Base-by-base conservation (phyloP, 92 coral and sea anemone genomes). In the Pocillopora meandrina region DNA sequence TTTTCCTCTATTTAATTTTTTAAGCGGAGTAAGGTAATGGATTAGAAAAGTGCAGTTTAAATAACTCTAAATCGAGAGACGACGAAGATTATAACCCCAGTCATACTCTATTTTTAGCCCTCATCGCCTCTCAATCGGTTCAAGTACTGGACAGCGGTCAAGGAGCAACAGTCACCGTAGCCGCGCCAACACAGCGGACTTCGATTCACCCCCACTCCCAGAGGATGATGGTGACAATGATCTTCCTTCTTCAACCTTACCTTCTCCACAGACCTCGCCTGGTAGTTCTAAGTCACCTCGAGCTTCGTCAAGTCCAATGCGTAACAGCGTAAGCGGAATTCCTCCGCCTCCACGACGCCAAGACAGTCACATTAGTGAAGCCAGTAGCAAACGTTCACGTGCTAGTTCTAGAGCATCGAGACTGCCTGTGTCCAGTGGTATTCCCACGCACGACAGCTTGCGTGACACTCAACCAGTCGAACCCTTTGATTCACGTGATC, bases 121-220 rank as follows among this genome's bases (percentile, higher is more conserved):
- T 33, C 88, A 78, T 74, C 92, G 87, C 76, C 79, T 82, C 56
- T 90, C 96, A 0, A 85, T 78, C 56, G 58, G 87, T 2, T 88
- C 97, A 36, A 80, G 88, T 47, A 89, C 83, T 52, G 81, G 84
- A 52, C 94, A 87, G 68, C 88, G 93, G 33, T 92, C 98, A 65
- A 85, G 93, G 76, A 73, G 85, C 16, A 78, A 92, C 69, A 92
- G 98, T 80, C 92, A 90, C 58, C 89, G 88, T 72, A 91, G 95
- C 66, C 86, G 86, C 63, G 73, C 92, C 64, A 90, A 87, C 88
- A 90, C 92, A 20, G 85, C 56, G 61, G 93, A 90, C 71, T 72
- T 85, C 23, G 85, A 79, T 71, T 78, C 88, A 31, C 86, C 77
- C 61, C 84, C 72, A 16, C 74, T 81, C 10, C 87, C 80, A 1